Evolutionary conservation across 2,888 invertebrate species (phyloP), one percentile per base, ranked within the genome.

Genomic region (Caenorhabditis macrosperma): DNA sequence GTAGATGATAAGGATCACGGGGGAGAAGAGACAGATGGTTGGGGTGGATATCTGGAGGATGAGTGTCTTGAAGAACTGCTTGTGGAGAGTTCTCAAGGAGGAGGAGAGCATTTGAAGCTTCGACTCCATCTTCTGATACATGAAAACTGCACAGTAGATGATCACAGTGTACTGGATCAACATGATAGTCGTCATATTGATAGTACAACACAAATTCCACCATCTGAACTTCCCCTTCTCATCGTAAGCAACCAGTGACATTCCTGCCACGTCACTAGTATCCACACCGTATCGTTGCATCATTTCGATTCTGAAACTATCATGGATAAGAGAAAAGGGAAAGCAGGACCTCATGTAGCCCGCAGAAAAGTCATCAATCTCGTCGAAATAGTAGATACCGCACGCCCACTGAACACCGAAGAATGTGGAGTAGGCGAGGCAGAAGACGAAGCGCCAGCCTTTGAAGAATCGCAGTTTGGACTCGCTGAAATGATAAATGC

Each of bases 11-110:
- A 63, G 7, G 7, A 50, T 33, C 0, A 59, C 52, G 9, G 74
- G 74, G 12, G 59, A 52, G 33, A 74, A 74, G 17, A 66, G 48
- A 15, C 35, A 38, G 10, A 64, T 10, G 0, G 74, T 66, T 1
- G 72, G 72, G 7, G 72, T 55, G 0, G 22, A 33, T 9, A 71
- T 61, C 52, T 71, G 71, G 30, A 71, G 54, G 6, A 63, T 7
- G 5, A 71, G 46, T 1, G 71, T 71, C 28, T 71, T 71, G 44
- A 44, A 71, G 46, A 71, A 71, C 26, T 71, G 71, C 15, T 54
- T 71, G 26, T 69, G 69, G 2, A 69, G 60, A 1, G 26, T 60
- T 26, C 48, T n/a, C n/a, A 69, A 6, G 0, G 57, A 41, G 0
- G 0, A 3, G 10, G 71, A 71, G 0, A 54, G 5, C 7, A 50